Percentiles rank a stretch among this genome's conserved stretches.
phyloP scores from a whole-genome alignment of 1,140 invertebrate species.

The Gonioctena quinquepunctata region DNA sequence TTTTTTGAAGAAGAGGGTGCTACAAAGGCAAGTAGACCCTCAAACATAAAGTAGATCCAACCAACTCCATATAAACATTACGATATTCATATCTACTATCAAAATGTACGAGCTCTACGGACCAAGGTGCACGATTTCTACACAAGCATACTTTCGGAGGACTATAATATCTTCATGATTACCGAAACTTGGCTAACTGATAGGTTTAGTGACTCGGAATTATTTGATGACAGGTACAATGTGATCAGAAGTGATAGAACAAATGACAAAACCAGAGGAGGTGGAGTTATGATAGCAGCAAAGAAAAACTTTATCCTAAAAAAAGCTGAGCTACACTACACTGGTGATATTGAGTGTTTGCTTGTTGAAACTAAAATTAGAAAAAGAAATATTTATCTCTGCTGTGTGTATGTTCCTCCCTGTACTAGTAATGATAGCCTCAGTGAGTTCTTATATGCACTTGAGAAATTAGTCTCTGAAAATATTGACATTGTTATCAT shows the following conservation, averaged over 20 bases:
- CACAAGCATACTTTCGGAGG: neutral
- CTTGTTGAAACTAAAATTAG: neutral
- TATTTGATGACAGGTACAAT: neutral
- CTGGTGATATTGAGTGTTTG: neutral
- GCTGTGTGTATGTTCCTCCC: neutral
- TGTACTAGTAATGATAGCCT: neutral
- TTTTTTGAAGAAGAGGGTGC: conserved; percentile 3
- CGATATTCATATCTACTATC: too few relatives aligned
- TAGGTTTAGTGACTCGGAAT: neutral
- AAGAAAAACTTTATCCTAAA: neutral
- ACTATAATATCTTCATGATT: neutral
- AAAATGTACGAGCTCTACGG: neutral
- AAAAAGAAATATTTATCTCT: neutral
- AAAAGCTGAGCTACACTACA: neutral
- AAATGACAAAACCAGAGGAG: neutral
- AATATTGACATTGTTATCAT: neutral
- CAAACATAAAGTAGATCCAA: neutral
- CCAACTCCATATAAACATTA: too few relatives aligned
- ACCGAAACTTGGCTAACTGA: neutral
- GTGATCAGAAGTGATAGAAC: neutral
- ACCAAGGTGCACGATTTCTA: neutral
- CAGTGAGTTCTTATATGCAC: neutral
- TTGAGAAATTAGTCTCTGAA: neutral
- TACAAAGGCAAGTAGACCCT: neutral
- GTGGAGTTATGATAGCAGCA: neutral